Percentiles rank a stretch among this genome's conserved stretches.
Evolutionary conservation across 2,113 vertebrate species (phyloP).

Genomic region (Megalops atlanticus): DNA sequence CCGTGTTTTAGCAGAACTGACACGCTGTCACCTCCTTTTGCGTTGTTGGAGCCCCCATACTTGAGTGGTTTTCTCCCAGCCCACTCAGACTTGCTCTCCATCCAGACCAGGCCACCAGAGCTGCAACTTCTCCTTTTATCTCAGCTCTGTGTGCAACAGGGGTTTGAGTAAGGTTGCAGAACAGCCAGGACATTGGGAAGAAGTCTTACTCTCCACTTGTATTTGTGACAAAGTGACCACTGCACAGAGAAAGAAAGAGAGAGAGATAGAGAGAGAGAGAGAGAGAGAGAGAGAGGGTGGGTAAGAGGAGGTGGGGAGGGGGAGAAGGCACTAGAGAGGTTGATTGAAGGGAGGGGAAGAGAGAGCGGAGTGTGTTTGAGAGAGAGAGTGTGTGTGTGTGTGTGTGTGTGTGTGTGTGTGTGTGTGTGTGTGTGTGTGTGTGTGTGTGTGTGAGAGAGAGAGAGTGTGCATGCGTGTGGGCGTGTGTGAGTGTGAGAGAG

Average conservation of each 20-base stretch:
- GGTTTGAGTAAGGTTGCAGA: not conserved
- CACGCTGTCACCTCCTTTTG: too few species aligned
- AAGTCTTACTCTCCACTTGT: too few species aligned
- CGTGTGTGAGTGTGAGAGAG: constrained; percentile 10
- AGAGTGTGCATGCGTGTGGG: too few species aligned
- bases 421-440: too few species aligned
- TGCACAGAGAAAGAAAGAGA: too few species aligned
- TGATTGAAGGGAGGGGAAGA: not conserved
- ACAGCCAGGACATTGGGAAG: not conserved
- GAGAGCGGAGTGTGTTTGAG: constrained; percentile 30
- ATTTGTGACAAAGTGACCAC: too few species aligned
- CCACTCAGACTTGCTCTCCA: not conserved
- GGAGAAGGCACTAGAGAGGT: not conserved
- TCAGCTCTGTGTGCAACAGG: not conserved
- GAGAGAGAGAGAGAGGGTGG: not conserved
- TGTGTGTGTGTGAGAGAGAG: constrained; percentile 6
- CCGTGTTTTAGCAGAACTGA: too few species aligned
- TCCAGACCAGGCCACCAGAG: constrained; percentile 7
- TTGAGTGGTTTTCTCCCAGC: not conserved
- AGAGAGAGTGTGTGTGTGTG: too few species aligned
- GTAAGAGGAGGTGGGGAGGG: not conserved
- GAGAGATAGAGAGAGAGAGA: not conserved
- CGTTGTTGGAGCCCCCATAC: not conserved
- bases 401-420: too few species aligned
- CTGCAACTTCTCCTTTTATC: not conserved